phyloP scores from a whole-genome alignment of 2,113 vertebrate species.

The Xenopus borealis region DNA sequence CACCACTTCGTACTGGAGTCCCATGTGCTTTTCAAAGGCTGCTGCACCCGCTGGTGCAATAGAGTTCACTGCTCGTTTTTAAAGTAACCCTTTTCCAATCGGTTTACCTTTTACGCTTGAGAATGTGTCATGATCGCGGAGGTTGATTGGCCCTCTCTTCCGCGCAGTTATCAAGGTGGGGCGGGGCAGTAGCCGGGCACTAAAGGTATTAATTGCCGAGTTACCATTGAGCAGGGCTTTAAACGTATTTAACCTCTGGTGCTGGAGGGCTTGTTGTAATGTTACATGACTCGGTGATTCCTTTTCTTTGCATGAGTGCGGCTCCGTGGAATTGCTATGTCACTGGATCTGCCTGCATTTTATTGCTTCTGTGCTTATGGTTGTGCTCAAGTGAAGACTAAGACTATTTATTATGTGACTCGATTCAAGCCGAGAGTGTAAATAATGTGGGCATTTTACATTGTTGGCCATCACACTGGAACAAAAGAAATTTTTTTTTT shows the following conservation, averaged over 20 bases:
- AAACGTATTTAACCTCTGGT: slow-evolving; percentile 8
- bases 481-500: background rate
- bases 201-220: too few relatives aligned
- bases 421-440: slow-evolving; percentile 5
- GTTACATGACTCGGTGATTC: slow-evolving; percentile 14
- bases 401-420: slow-evolving; percentile 16
- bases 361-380: slow-evolving; percentile 53
- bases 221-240: background rate
- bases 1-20: slow-evolving; percentile 65
- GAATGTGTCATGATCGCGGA: too few relatives aligned
- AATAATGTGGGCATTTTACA: slow-evolving; percentile 43
- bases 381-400: slow-evolving; percentile 44
- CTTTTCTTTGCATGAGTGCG: slow-evolving; percentile 49
- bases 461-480: slow-evolving; percentile 4
- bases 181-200: too few relatives aligned
- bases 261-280: background rate
- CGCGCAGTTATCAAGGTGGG: background rate
- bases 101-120: background rate
- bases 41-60: slow-evolving; percentile 44
- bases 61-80: slow-evolving; percentile 66
- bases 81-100: slow-evolving; percentile 48
- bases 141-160: background rate
- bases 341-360: slow-evolving; percentile 58
- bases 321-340: slow-evolving; percentile 43
- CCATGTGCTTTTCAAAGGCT: slow-evolving; percentile 45